Conservation (phyloP, 2,113 vertebrate species). For the Nannobrachium achirus region DNA sequence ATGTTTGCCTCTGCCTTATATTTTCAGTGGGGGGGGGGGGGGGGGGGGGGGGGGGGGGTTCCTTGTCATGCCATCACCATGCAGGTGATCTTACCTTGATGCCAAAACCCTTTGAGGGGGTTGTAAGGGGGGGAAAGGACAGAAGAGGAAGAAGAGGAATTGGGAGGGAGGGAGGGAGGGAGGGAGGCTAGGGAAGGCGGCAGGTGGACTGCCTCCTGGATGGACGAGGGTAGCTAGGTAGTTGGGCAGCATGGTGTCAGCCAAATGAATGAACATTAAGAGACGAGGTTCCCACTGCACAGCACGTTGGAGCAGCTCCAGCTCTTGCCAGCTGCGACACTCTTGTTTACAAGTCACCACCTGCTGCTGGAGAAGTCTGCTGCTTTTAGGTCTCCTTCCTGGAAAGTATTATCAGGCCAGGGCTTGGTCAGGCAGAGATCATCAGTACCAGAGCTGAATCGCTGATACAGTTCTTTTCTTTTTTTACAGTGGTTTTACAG, state of each 20-base stretch:
- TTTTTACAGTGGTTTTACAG: too few species aligned
- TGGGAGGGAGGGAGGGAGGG: background rate
- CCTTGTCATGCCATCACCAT: slow-evolving; percentile 40
- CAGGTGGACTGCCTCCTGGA: slow-evolving; percentile 33
- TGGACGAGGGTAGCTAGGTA: slow-evolving; percentile 19
- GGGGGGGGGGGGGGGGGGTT: background rate
- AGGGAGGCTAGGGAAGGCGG: background rate
- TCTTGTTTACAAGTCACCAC: slow-evolving; percentile 69
- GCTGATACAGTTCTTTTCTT: too few species aligned
- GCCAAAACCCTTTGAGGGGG: background rate
- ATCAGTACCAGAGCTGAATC: too few species aligned
- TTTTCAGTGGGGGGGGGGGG: too few species aligned
- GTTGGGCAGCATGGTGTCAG: slow-evolving; percentile 38
- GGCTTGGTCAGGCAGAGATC: too few species aligned
- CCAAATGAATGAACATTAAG: slow-evolving; percentile 60
- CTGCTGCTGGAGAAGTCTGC: slow-evolving; percentile 53
- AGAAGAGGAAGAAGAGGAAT: slow-evolving; percentile 2
- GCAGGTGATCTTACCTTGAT: slow-evolving; percentile 48
- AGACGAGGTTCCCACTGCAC: slow-evolving; percentile 53
- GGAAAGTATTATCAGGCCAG: slow-evolving; percentile 19
- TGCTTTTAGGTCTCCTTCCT: slow-evolving; percentile 28
- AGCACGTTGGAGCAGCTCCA: slow-evolving; percentile 64
- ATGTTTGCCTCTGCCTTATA: slow-evolving; percentile 50
- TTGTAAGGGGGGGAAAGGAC: background rate
- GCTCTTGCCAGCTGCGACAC: slow-evolving; percentile 64